phyloP scores from a whole-genome alignment of 2,888 invertebrate genomes.

The Rhagophthalmus giganteus region DNA sequence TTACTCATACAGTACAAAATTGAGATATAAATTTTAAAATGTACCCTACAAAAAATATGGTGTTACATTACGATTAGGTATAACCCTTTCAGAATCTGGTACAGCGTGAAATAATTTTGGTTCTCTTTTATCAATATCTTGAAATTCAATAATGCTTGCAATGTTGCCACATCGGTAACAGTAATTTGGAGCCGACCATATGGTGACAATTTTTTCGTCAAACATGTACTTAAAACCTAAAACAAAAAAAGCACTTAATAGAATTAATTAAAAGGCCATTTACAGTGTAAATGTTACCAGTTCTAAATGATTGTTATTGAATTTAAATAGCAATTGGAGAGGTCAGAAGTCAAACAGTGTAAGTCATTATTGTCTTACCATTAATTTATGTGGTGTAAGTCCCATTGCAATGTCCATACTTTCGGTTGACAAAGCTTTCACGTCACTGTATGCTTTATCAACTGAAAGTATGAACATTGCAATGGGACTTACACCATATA shows the following conservation, averaged over 20 bases:
- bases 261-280: too few relatives aligned
- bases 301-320: too few relatives aligned
- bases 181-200: conserved; percentile 99
- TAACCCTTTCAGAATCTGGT: conserved; percentile 90
- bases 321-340: too few relatives aligned
- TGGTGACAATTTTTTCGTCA: conserved; percentile 93
- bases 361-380: too few relatives aligned
- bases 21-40: neutral
- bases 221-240: conserved; percentile 97
- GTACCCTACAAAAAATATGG: conserved; percentile 89
- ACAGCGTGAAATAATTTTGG: conserved; percentile 94
- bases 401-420: too few relatives aligned
- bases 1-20: neutral
- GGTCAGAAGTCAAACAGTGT: too few relatives aligned
- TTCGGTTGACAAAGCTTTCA: too few relatives aligned
- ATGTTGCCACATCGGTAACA: conserved; percentile 99
- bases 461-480: too few relatives aligned
- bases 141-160: conserved; percentile 93
- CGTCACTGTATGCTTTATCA: too few relatives aligned
- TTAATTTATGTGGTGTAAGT: too few relatives aligned
- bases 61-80: conserved; percentile 89
- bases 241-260: conserved; percentile 47
- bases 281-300: too few relatives aligned
- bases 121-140: conserved; percentile 73
- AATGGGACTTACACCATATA: too few relatives aligned